phyloP scores from a whole-genome alignment of 2,888 invertebrate species.

The Cephus sareptanus region DNA sequence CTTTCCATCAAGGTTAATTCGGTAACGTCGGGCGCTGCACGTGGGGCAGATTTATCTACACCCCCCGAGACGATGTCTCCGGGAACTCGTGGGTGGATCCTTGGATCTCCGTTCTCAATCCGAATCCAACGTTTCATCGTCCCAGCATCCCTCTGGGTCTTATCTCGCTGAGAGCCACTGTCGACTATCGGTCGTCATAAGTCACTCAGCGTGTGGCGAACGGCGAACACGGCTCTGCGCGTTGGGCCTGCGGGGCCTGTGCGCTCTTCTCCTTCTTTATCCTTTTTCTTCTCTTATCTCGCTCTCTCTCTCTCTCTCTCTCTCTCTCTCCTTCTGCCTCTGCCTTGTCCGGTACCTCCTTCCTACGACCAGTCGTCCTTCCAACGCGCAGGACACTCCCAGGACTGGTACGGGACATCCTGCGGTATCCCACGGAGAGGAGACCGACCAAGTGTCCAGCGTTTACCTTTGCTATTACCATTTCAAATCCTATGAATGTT shows the following conservation, averaged over 20 bases:
- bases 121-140: not conserved
- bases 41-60: not conserved
- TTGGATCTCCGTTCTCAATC: not conserved
- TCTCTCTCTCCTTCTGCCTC: slow-evolving; percentile 8
- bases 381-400: not conserved
- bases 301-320: slow-evolving; percentile 18
- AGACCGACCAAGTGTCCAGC: not conserved
- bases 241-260: slow-evolving; percentile 38
- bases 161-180: slow-evolving; percentile 52
- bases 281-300: slow-evolving; percentile 21
- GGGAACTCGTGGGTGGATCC: not conserved
- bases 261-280: slow-evolving; percentile 29
- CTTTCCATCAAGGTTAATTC: not conserved
- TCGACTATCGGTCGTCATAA: slow-evolving; percentile 54
- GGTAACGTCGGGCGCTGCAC: not conserved
- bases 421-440: not conserved
- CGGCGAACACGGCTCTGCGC: slow-evolving; percentile 49
- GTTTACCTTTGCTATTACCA: not conserved
- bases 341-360: slow-evolving; percentile 12
- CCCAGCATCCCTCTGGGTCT: not conserved
- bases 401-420: not conserved
- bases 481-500: not conserved
- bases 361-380: not conserved
- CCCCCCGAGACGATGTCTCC: not conserved
- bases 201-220: slow-evolving; percentile 62